Base-by-base conservation (phyloP, 2,888 invertebrate species). In the Diadromus collaris region DNA sequence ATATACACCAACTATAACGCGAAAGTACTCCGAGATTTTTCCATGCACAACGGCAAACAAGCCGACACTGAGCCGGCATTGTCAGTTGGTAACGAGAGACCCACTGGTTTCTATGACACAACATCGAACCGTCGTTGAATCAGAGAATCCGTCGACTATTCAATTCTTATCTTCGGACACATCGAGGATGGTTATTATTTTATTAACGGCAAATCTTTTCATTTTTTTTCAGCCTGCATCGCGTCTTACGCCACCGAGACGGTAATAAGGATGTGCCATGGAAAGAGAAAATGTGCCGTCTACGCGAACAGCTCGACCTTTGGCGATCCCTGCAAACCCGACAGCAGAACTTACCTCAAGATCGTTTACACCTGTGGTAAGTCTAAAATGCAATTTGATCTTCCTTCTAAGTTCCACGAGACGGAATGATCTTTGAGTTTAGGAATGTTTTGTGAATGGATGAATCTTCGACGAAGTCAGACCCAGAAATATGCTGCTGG, bases 181-280 rank as follows among this genome's bases (percentile, higher is more conserved):
- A 21, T 24, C 10, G 24, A 51, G 21, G 3, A 24, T 44, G 13
- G 16, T 21, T 51, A 24, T 51, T 51, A 13, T 21, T 13, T 21
- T 21, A 19, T 13, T 64, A 10, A 46, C 9, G 4, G 13, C 16
- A 46, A 7, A 5, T 1, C n/a, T 5, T 24, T 69, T 58, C 46
- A 80, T 76, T 76, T 76, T 79, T 84, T 92, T 92, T 34, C 92
- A 97, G 97, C 96, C 21, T 98, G 98, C 90, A 92, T 96, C 90
- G 96, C 96, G 84, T 95, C 95, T 85, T 96, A 96, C 91, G 97
- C 97, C 6, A 96, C 97, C n/a, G 97, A 98, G 91, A 96, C 96
- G 21, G 95, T 97, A 71, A 97, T 97, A 95, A 94, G 95, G 87
- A 93, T 95, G 85, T 97, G 97, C 89, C 97, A 97, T 88, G 97